Base-by-base conservation (phyloP, 1,140 invertebrate genomes). In the Calliphora vicina region DNA sequence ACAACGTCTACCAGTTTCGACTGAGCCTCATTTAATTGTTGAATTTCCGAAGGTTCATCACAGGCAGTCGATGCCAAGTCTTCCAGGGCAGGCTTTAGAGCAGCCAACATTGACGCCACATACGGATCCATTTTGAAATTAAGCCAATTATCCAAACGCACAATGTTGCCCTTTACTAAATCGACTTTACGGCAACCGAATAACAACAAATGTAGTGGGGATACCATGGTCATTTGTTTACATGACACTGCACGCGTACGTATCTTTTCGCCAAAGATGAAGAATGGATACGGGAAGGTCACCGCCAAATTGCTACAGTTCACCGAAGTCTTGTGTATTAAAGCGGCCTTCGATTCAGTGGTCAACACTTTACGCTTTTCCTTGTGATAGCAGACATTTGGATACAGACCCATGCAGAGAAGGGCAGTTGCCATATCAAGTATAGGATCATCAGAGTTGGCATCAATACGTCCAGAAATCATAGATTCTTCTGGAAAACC, bases 251-350 rank as follows among this genome's bases (percentile, higher is more conserved):
- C 97, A 85, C 96, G 92, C 0, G 98, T 99, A 81, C 98, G 94
- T 73, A 99, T 97, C 93, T 99, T 99, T 92, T 99, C 98, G 2
- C 97, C 97, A 91, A 99, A 99, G 45, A 99, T 96, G 90, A 99
- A 99, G 88, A 99, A 97, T 4, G 98, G 98, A 83, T 95, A 98
- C 0, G 96, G 96, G 87, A 99, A 99, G 82, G 93, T 93, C 82
- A 97, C 93, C 73, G 96, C 95, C 82, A 94, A 92, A 88, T 96
- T 97, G 84, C 94, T 96, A 90, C 97, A 99, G 91, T 99, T 99
- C 0, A 99, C 97, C 0, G 98, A 99, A 0, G 97, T 97, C 90
- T 99, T 99, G 91, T 99, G 97, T 80, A 99, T 96, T 0, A 99
- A 91, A 0, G 98, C 98, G 4, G 95, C 94, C 91, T 97, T 98